Evolutionary conservation across 2,113 vertebrate species (phyloP).

Genomic region (Tragelaphus strepsiceros): DNA sequence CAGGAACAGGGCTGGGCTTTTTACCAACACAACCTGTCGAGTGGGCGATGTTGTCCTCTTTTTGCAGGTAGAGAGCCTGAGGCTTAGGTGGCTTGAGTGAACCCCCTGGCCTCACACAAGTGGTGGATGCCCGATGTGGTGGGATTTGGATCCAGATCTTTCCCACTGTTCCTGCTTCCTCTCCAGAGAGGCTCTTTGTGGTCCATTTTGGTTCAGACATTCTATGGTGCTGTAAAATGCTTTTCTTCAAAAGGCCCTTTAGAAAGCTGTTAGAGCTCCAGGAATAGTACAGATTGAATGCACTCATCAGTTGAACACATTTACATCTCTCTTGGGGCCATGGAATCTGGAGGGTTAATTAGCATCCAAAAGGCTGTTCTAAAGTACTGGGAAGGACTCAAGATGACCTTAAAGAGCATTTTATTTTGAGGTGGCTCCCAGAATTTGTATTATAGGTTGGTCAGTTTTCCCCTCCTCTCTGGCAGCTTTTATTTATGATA

Average conservation of each 20-base stretch:
- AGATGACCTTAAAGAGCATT: conserved; percentile 1
- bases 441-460: not conserved
- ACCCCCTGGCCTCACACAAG: not conserved
- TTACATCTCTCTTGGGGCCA: not conserved
- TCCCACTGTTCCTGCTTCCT: not conserved
- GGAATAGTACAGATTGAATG: not conserved
- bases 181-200: not conserved
- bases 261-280: not conserved
- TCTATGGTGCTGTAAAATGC: not conserved
- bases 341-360: conserved; percentile 11
- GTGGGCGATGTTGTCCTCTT: not conserved
- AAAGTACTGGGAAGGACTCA: not conserved
- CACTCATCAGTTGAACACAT: not conserved
- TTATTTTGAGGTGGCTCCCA: not conserved
- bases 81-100: not conserved
- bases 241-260: not conserved
- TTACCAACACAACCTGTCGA: not conserved
- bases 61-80: not conserved
- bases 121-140: not conserved
- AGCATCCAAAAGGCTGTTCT: not conserved
- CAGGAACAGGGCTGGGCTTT: not conserved
- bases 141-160: not conserved
- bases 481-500: not conserved
- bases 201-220: not conserved
- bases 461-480: not conserved